Percentiles rank a stretch among this genome's conserved stretches.
Evolutionary conservation across 1,140 invertebrate genomes (phyloP).

Genomic region (Argopecten irradians): DNA sequence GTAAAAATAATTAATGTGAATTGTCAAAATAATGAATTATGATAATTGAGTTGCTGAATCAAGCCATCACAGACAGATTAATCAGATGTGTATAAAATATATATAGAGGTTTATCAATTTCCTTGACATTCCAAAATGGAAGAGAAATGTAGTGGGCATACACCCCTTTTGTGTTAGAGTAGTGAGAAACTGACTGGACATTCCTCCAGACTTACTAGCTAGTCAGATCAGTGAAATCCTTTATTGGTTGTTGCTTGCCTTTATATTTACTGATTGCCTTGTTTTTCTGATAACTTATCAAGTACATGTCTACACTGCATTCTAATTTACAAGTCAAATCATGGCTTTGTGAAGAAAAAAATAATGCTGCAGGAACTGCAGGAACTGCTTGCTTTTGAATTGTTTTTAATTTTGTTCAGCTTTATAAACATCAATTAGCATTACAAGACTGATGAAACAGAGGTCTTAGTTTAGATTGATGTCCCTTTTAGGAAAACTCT

Average conservation of each 20-base stretch:
- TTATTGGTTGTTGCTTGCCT: neutral
- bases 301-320: neutral
- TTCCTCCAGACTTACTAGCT: neutral
- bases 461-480: neutral
- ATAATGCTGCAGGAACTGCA: too few species aligned
- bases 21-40: neutral
- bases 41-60: too few species aligned
- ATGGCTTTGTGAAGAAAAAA: neutral
- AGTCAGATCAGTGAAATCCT: neutral
- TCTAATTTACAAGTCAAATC: neutral
- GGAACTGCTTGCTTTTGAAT: too few species aligned
- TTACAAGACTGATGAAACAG: neutral
- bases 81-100: too few species aligned
- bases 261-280: constrained; percentile 3
- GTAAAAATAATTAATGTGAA: neutral
- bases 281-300: neutral
- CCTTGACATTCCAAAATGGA: neutral
- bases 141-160: neutral
- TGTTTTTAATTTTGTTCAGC: neutral
- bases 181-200: neutral
- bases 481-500: too few species aligned
- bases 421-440: neutral
- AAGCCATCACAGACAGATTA: too few species aligned
- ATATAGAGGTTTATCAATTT: too few species aligned
- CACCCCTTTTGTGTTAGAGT: neutral